These are phyloP conservation scores for Cyanoderma ruficeps DNA, from an alignment of 2,113 vertebrate species.

Conservation along the genomic window DNA sequence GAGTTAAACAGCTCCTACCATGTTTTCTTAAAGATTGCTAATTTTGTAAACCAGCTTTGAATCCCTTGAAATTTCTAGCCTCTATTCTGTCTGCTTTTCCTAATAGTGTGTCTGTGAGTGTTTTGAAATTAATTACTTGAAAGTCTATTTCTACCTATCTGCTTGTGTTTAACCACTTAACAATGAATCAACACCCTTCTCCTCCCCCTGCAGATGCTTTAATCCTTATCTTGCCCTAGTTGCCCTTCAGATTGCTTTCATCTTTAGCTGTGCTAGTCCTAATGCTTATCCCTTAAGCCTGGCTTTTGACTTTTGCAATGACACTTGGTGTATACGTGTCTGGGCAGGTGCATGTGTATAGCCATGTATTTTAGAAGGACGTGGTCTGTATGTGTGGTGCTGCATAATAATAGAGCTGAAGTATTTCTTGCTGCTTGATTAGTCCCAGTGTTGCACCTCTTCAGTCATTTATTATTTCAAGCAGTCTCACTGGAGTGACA, in stretches of 20 bases:
- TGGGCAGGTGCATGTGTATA: not conserved
- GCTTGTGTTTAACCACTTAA: not conserved
- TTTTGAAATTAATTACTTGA: not conserved
- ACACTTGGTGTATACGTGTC: not conserved
- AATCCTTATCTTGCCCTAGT: constrained; percentile 32
- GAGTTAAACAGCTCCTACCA: not conserved
- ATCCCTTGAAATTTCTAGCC: not conserved
- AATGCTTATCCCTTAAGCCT: not conserved
- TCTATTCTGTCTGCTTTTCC: not conserved
- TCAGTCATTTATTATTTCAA: not conserved
- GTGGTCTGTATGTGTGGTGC: not conserved
- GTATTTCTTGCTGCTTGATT: not conserved
- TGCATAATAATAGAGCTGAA: not conserved
- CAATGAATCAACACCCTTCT: not conserved
- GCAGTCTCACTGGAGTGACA: not conserved
- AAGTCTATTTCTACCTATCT: not conserved
- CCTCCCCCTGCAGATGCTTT: not conserved
- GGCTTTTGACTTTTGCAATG: not conserved
- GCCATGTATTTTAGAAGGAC: not conserved
- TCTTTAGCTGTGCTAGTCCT: not conserved
- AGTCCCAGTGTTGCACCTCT: not conserved
- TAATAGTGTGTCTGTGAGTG: not conserved
- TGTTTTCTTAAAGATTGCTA: not conserved
- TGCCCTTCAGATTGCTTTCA: constrained; percentile 7
- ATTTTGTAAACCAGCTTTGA: not conserved